phyloP scores from a whole-genome alignment of 2,113 vertebrate species.

The Motacilla tschutschensis region DNA sequence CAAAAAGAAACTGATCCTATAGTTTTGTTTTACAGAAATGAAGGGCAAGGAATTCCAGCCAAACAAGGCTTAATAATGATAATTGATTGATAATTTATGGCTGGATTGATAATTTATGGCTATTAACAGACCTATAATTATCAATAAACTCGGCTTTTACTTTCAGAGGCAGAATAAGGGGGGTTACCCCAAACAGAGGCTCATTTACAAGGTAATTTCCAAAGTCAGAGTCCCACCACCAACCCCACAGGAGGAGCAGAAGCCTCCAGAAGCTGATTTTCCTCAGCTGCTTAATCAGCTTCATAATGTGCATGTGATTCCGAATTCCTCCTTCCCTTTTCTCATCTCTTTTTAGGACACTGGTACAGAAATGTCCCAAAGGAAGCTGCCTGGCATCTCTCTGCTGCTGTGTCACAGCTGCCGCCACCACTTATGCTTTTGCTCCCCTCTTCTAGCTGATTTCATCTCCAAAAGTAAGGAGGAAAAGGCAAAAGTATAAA shows the following conservation, averaged over 20 bases:
- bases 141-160: neutral
- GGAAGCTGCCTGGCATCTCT: neutral
- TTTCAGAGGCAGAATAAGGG: neutral
- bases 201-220: neutral
- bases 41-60: neutral
- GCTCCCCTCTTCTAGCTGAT: neutral
- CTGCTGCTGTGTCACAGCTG: neutral
- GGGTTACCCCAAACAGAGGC: neutral
- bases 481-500: neutral
- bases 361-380: neutral
- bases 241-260: neutral
- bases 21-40: neutral
- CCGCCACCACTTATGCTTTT: neutral
- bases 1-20: neutral
- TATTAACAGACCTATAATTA: neutral
- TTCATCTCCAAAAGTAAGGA: neutral
- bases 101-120: neutral
- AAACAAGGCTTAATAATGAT: neutral
- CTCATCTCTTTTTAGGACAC: neutral
- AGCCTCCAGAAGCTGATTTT: neutral
- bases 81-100: too few species aligned
- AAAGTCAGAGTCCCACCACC: neutral
- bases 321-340: neutral
- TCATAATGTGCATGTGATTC: neutral
- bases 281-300: neutral